phyloP scores from a whole-genome alignment of 2,797 vertebrate genomes.

The Todus mexicanus region DNA sequence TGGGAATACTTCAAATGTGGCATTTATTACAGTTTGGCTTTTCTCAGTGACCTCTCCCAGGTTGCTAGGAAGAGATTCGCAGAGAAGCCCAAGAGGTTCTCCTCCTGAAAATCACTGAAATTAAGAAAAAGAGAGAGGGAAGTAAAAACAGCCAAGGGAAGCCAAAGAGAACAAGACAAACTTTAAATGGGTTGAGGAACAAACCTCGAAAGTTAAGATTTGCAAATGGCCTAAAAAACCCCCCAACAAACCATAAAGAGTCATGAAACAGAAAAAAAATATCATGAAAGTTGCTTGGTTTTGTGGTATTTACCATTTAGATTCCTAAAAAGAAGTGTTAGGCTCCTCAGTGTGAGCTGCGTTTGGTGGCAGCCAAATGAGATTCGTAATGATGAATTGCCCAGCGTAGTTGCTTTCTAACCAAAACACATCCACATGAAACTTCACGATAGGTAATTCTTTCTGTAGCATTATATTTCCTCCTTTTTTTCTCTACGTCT shows the following conservation, averaged over 20 bases:
- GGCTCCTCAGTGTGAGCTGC: not conserved
- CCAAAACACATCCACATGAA: not conserved
- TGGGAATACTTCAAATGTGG: not conserved
- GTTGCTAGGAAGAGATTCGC: not conserved
- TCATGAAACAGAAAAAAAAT: not conserved
- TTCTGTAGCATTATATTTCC: not conserved
- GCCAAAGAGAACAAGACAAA: not conserved
- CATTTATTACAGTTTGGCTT: not conserved
- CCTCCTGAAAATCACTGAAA: not conserved
- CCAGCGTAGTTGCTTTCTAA: not conserved
- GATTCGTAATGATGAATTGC: not conserved
- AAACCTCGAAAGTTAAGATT: not conserved
- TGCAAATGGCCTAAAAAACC: not conserved
- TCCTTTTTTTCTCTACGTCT: not conserved
- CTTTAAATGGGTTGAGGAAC: not conserved
- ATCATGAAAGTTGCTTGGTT: not conserved
- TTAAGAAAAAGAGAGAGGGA: not conserved
- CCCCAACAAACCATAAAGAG: not conserved
- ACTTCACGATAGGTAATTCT: not conserved
- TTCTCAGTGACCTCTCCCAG: not conserved
- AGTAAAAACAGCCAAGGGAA: not conserved
- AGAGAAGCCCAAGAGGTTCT: not conserved
- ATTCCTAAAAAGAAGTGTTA: not conserved
- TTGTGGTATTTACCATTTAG: not conserved
- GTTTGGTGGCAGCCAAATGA: not conserved